Percentiles rank a stretch among this genome's conserved stretches.
Conservation (phyloP, 2,888 invertebrate species). For the Schizotus pectinicornis region DNA sequence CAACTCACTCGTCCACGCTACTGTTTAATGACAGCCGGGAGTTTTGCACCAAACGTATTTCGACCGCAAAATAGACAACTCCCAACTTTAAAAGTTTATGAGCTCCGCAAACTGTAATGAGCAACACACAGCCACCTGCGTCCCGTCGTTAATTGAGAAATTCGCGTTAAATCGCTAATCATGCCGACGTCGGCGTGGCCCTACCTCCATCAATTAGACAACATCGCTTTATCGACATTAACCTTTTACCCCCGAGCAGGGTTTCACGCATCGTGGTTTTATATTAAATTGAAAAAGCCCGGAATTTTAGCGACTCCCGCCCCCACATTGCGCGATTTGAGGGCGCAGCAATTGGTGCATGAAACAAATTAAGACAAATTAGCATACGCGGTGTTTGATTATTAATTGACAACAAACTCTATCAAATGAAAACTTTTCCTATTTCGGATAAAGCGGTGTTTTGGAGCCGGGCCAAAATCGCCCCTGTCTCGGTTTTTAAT, state of each 20-base stretch:
- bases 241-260: slow-evolving; percentile 4
- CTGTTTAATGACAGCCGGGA: neutral
- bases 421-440: neutral
- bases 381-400: neutral
- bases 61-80: neutral
- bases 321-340: neutral
- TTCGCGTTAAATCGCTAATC: slow-evolving; percentile 8
- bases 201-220: slow-evolving; percentile 9
- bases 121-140: slow-evolving; percentile 1
- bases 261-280: slow-evolving; percentile 2
- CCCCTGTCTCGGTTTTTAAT: no score
- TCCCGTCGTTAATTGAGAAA: slow-evolving; percentile 8
- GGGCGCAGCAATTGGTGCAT: neutral
- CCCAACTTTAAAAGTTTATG: slow-evolving; percentile 6
- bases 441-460: no score
- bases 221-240: neutral
- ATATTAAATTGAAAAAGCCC: slow-evolving; percentile 6
- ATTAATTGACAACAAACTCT: neutral
- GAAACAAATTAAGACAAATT: slow-evolving; percentile 11
- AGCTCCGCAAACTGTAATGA: slow-evolving; percentile 5
- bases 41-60: neutral
- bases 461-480: no score
- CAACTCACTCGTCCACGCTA: no score
- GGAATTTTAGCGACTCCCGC: neutral
- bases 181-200: neutral